Evolutionary conservation across 2,113 vertebrate species (phyloP), one percentile per base, ranked within the genome.

Genomic region (Ptychochromis oligacanthus): DNA sequence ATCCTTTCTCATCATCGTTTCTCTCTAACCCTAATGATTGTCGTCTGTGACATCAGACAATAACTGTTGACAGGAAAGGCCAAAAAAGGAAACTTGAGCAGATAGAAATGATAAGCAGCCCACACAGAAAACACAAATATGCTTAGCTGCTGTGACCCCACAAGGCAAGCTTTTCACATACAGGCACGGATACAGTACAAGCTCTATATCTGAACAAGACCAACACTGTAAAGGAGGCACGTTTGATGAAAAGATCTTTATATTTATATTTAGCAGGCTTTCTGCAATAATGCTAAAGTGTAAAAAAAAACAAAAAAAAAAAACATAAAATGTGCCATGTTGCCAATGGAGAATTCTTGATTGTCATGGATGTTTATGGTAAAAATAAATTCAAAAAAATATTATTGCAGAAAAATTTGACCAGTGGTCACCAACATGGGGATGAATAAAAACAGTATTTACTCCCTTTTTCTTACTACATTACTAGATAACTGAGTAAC

Each of bases 21-120:
- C 88, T 92, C 87, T 87, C 43, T 1, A 84, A 75, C 81, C 80
- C 79, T 80, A 81, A 87, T 86, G 86, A 31, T 70, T 87, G 91
- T 79, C 64, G 57, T 22, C 64, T 56, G n/a, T 91, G 91, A 93
- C 38, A 75, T 93, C 20, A 94, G 58, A 64, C 57, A 3, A 54
- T 89, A 82, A 88, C 13, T 92, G 91, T 91, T 67, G 92, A 87
- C 92, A 96, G 95, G 95, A 96, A 96, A 93, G 84, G 82, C 80
- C 90, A 94, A 94, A 96, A 91, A 89, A 87, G 91, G 79, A 89
- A 86, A 91, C 38, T n/a, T 74, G 85, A 67, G 78, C 55, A 74
- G 82, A 89, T 81, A 61, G 64, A 87, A 59, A 74, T 20, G 88
- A 91, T 87, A 80, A 79, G 38, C 88, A 75, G 56, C 87, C 87